phyloP scores from a whole-genome alignment of 2,797 vertebrate genomes.

The Alfaro cultratus region DNA sequence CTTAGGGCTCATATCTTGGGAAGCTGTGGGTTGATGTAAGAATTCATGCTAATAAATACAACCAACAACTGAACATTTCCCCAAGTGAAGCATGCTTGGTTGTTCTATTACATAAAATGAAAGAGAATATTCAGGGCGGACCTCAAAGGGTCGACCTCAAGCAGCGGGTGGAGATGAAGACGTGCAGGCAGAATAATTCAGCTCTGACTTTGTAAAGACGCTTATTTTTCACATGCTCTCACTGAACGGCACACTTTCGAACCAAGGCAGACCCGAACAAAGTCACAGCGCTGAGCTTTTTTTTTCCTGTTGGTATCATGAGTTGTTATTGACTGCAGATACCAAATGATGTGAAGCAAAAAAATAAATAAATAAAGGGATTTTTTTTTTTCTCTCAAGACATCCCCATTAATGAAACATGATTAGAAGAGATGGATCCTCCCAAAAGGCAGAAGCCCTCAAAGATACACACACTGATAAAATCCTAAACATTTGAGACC shows the following conservation, averaged over 20 bases:
- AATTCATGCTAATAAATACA: slow-evolving; percentile 4
- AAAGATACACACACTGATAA: slow-evolving; percentile 59
- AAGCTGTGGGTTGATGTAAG: not conserved
- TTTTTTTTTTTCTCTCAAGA: not conserved
- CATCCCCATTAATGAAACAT: slow-evolving; percentile 52
- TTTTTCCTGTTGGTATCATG: not conserved
- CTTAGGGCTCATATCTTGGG: not conserved
- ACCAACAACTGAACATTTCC: not conserved
- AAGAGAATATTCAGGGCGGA: slow-evolving; percentile 6
- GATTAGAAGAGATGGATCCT: slow-evolving; percentile 54
- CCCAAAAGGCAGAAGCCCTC: slow-evolving; percentile 51
- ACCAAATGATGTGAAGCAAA: not conserved
- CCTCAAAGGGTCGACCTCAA: slow-evolving; percentile 8
- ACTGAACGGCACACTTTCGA: not conserved
- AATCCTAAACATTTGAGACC: slow-evolving; percentile 64
- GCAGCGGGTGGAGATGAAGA: not conserved
- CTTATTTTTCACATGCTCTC: not conserved
- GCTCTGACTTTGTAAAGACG: not conserved
- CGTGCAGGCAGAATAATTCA: not conserved
- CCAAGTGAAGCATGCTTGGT: not conserved
- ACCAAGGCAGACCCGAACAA: not conserved
- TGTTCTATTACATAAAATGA: not conserved
- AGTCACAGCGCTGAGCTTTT: not conserved
- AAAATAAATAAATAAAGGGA: too few species aligned
- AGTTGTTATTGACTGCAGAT: not conserved